Evolutionary conservation across 2,797 vertebrate species (phyloP).

Genomic region (Danio choprae): DNA sequence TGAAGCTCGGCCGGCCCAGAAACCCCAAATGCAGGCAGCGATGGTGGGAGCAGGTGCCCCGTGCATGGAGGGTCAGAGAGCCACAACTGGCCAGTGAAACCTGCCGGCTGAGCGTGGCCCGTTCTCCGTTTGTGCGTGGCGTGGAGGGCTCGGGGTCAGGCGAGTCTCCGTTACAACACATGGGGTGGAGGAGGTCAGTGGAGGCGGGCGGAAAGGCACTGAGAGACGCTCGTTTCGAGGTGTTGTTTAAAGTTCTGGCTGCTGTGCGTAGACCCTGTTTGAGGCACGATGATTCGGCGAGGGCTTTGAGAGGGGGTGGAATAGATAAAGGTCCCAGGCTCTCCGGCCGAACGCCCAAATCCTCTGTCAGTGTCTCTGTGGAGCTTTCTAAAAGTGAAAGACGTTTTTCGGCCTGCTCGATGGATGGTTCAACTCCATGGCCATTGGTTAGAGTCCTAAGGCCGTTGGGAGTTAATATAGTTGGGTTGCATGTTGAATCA

Average conservation of each 20-base stretch:
- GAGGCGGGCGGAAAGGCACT: constrained; percentile 82
- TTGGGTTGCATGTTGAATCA: constrained; percentile 36
- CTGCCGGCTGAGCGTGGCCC: constrained; percentile 85
- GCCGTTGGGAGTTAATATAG: constrained; percentile 53
- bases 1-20: constrained; percentile 73
- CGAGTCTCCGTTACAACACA: constrained; percentile 84
- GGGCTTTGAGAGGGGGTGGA: constrained; percentile 57
- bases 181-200: constrained; percentile 30
- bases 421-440: constrained; percentile 63
- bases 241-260: constrained; percentile 83
- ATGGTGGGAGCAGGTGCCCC: constrained; percentile 75
- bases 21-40: constrained; percentile 79
- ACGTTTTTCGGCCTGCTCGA: constrained; percentile 72
- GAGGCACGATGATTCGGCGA: constrained; percentile 54
- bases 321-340: constrained; percentile 46
- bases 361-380: constrained; percentile 88
- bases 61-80: constrained; percentile 79
- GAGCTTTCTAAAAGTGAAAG: constrained; percentile 86
- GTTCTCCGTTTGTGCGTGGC: constrained; percentile 80
- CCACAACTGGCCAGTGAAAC: constrained; percentile 83
- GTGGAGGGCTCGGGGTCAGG: constrained; percentile 67
- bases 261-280: constrained; percentile 46
- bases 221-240: constrained; percentile 75
- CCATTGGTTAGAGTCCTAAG: constrained; percentile 75
- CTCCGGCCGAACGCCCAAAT: constrained; percentile 73